Evolutionary conservation across 2,888 invertebrate genomes (phyloP), one percentile per base, ranked within the genome.

Genomic region (Eulithis prunata): DNA sequence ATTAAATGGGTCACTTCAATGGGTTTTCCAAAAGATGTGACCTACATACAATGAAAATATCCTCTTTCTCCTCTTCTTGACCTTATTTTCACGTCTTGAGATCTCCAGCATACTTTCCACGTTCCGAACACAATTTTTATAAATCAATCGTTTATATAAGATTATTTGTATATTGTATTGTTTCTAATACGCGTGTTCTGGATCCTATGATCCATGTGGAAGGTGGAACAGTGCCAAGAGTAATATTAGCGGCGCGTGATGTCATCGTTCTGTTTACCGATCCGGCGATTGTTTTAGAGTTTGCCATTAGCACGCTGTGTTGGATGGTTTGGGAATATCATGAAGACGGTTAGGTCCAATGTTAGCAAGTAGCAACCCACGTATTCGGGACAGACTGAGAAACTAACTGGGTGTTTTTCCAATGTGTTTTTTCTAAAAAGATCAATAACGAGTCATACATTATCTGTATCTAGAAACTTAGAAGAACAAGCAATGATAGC

Each of bases 201-300:
- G 38, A 49, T 55, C 62, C 73, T 77, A 83, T 84, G 82, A 84
- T 85, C 84, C 83, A 82, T 78, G 79, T 81, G 38, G 78, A 75
- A 64, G 61, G 74, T 90, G 90, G 91, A 87, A 72, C 63, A 62
- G 67, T 81, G 90, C 91, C 91, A 91, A 91, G 87, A 86, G 88
- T 90, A 90, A 89, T 90, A 90, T 90, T 88, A 90, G 90, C 88
- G 81, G 72, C 75, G 78, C 71, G 53, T 90, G 90, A 91, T 89
- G 89, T 89, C 91, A 91, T 87, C 68, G 71, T 72, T 83, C 79
- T 89, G 90, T 89, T 90, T 89, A 89, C 87, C 7, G 52, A 57
- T 60, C 64, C 54, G 46, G 28, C 63, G 28, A 68, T 64, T 63
- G 67, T 63, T 67, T 47, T 21, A 41, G 41, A 12, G 38, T 46